Evolutionary conservation across 2,797 vertebrate species (phyloP), one percentile per base, ranked within the genome.

Genomic region (Valencia hispanica): DNA sequence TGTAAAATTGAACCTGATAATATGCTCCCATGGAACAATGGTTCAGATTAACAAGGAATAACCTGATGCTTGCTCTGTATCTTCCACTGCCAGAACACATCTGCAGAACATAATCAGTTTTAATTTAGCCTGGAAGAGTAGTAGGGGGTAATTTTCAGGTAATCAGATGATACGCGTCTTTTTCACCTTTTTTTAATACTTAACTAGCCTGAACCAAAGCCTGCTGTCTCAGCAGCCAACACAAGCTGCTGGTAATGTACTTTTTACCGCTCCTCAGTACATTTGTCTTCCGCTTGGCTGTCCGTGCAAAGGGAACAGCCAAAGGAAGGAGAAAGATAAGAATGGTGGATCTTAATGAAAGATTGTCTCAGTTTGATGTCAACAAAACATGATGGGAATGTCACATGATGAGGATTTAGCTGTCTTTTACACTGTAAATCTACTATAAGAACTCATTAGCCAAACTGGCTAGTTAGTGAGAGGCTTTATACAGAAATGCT

Each of bases 211-310:
- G 51, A 25, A 50, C 32, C 74, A 36, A 36, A 63, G 79, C 76
- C 80, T 80, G 86, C 89, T 88, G 84, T 7, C 79, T 90, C 81
- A 88, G 88, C 85, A 80, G 12, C 74, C 76, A 11, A 59, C 75
- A 65, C 5, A 61, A 79, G 69, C 70, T 68, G 50, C 83, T 73
- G 79, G 79, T 81, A 22, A 66, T 69, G 59, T 32, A 32, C 69
- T 25, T 73, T 39, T 39, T 30, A 43, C 25, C 6, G 27, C 74
- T 45, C 45, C 30, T 39, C 14, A 17, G 17, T 47, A 47, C 45
- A 47, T 47, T 47, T 12, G 10, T 5, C 50, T 71, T 82, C 77
- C 82, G 75, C 77, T 79, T 45, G 39, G 72, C 81, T 68, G 69
- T 68, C 68, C 71, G 71, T 57, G 73, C 73, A 73, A 70, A 84